A percentile compares a stretch with the other conserved stretches of the same genome.
Evolutionary conservation across 2,797 vertebrate species (phyloP).

Genomic region (Zonotrichia albicollis): DNA sequence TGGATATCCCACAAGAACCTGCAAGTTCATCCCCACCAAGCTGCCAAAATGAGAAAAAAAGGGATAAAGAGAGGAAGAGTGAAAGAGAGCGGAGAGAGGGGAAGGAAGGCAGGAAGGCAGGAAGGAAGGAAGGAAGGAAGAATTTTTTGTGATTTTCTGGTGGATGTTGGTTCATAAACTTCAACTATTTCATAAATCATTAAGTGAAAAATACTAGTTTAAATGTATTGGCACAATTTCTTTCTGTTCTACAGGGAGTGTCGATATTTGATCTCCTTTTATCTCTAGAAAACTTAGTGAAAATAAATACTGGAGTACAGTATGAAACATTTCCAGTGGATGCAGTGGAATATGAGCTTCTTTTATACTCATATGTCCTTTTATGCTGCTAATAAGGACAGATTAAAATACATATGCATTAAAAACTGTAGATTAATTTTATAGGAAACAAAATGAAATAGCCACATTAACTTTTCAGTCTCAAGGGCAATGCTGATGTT

Average conservation of each 20-base stretch:
- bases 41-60: not conserved
- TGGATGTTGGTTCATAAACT: not conserved
- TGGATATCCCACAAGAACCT: not conserved
- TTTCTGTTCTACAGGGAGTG: not conserved
- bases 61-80: accelerated
- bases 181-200: not conserved
- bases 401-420: not conserved
- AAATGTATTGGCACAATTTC: not conserved
- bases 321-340: not conserved
- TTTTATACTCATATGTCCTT: not conserved
- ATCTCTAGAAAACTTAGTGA: not conserved
- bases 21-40: not conserved
- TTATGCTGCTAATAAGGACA: not conserved
- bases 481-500: not conserved
- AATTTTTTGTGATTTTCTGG: too few relatives aligned
- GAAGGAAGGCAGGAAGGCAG: too few relatives aligned
- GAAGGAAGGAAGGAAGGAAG: too few relatives aligned
- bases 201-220: not conserved
- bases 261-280: not conserved
- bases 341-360: not conserved
- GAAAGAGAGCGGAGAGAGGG: not conserved
- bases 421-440: not conserved
- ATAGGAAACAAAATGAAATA: not conserved
- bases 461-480: not conserved
- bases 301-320: not conserved